Conservation (phyloP, 2,888 invertebrate species). For the Orgyia antiqua region DNA sequence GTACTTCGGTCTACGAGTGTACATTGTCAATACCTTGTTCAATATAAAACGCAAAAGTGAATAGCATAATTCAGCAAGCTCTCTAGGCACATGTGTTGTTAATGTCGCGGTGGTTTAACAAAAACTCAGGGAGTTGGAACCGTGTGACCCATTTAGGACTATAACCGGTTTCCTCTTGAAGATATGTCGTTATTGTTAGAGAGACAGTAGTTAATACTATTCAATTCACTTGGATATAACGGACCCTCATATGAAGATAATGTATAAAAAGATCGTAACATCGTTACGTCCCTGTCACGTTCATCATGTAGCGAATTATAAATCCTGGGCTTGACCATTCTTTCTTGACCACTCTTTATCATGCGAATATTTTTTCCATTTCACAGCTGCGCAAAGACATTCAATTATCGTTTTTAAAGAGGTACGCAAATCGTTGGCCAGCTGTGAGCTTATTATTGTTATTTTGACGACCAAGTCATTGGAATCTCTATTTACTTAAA, state of each 20-base stretch:
- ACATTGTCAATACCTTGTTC: no score
- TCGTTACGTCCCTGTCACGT: conserved; percentile 59
- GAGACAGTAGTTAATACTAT: conserved; percentile 69
- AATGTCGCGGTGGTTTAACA: conserved; percentile 50
- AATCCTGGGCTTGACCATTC: conserved; percentile 66
- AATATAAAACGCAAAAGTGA: no score
- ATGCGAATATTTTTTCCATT: conserved; percentile 48
- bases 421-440: conserved; percentile 42
- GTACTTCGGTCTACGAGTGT: no score
- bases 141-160: conserved; percentile 76
- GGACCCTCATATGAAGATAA: conserved; percentile 68
- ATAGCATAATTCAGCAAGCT: conserved; percentile 24
- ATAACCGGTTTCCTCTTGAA: conserved; percentile 75
- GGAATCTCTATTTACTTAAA: conserved; percentile 16
- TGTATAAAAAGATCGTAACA: conserved; percentile 67
- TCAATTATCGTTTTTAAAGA: conserved; percentile 38
- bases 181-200: conserved; percentile 67
- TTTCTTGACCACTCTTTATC: conserved; percentile 59
- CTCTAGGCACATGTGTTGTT: conserved; percentile 27
- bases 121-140: conserved; percentile 66
- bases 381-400: conserved; percentile 47
- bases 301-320: conserved; percentile 59
- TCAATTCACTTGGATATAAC: conserved; percentile 63
- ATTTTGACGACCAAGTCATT: conserved; percentile 12
- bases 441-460: conserved; percentile 23